A percentile compares a stretch with the other conserved stretches of the same genome.
Conservation (phyloP, 2,113 vertebrate species). For the Phalacrocorax brasilianus region DNA sequence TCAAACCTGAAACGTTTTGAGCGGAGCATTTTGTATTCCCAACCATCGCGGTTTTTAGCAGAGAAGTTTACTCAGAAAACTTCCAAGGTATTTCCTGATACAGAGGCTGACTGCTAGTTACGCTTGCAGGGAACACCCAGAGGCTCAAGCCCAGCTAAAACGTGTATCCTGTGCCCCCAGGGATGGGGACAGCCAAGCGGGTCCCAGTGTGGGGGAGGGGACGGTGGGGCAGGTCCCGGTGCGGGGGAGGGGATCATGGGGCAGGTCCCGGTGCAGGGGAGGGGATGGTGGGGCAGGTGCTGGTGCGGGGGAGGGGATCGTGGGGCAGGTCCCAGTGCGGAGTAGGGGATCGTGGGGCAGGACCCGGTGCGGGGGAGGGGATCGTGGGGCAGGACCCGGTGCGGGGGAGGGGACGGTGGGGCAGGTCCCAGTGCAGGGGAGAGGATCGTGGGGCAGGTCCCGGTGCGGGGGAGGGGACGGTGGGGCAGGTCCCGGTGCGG, state of each 20-base stretch:
- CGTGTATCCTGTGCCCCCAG: rapidly evolving
- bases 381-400: neutral
- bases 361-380: neutral
- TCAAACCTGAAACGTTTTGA: neutral
- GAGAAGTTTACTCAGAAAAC: neutral
- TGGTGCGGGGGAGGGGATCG: neutral
- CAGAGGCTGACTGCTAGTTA: neutral
- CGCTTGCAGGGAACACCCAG: neutral
- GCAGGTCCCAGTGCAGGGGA: neutral
- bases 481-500: neutral
- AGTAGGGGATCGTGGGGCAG: neutral
- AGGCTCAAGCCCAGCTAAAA: neutral
- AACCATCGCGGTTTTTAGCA: neutral
- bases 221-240: neutral
- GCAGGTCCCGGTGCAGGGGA: neutral
- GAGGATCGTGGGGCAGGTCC: neutral
- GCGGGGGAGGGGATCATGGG: neutral
- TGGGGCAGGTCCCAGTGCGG: neutral
- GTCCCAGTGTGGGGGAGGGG: neutral
- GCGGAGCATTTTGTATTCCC: neutral
- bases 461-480: neutral
- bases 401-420: neutral
- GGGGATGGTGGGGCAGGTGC: neutral
- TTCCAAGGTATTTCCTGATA: neutral
- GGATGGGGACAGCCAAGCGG: neutral